Conservation (phyloP, 2,797 vertebrate species). For the Poecilia velifera region DNA sequence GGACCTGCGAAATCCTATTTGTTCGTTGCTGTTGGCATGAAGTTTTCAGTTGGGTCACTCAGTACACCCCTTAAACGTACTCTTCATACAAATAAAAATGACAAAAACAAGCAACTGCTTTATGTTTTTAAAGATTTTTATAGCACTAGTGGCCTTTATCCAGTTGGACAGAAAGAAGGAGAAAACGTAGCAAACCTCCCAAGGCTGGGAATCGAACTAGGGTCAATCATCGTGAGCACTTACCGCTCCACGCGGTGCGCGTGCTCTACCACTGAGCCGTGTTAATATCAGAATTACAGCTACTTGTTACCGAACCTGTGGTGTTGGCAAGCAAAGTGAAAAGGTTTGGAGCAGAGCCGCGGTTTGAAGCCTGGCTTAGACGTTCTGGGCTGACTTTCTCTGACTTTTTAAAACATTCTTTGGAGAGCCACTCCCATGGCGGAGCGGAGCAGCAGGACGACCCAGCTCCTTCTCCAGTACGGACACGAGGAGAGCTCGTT, state of each 20-base stretch:
- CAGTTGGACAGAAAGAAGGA: not conserved
- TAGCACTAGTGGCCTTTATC: not conserved
- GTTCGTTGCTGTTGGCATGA: not conserved
- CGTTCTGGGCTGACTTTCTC: not conserved
- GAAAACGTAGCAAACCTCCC: not conserved
- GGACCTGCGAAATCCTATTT: not conserved
- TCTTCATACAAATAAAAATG: not conserved
- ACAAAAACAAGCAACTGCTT: not conserved
- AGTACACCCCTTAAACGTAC: not conserved
- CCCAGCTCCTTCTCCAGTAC: slow-evolving; percentile 25
- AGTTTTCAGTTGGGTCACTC: not conserved
- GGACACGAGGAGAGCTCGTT: slow-evolving; percentile 18
- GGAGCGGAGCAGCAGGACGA: slow-evolving; percentile 32
- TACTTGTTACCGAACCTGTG: not conserved
- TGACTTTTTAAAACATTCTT: slow-evolving; percentile 1
- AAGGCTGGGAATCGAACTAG: not conserved
- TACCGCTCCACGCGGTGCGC: not conserved
- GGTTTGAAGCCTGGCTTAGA: not conserved
- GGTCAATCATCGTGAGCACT: not conserved
- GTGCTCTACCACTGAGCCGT: not conserved
- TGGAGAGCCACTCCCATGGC: slow-evolving; percentile 48
- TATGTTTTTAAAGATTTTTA: not conserved
- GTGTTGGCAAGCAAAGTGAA: not conserved
- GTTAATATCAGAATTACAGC: not conserved
- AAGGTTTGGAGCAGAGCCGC: not conserved